A percentile compares a stretch with the other conserved stretches of the same genome.
Conservation (phyloP, 2,888 invertebrate genomes). For the Mesoligia furuncula region DNA sequence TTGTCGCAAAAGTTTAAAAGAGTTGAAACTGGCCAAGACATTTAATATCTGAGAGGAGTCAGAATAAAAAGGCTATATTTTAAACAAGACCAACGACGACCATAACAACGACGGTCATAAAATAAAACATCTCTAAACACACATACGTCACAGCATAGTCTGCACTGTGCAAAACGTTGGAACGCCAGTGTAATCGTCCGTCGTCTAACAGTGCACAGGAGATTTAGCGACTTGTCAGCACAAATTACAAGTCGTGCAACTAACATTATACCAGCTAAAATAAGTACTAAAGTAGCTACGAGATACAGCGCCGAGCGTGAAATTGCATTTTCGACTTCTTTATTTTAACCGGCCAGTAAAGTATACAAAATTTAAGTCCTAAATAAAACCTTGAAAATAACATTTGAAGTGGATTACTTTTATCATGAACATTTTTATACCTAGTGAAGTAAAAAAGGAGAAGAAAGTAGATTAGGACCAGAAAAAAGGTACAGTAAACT, state of each 20-base stretch:
- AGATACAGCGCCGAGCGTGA: conserved; percentile 46
- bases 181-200: conserved; percentile 48
- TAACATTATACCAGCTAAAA: conserved; percentile 61
- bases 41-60: neutral
- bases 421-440: conserved; percentile 12
- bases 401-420: conserved; percentile 10
- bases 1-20: neutral
- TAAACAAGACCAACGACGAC: conserved; percentile 25
- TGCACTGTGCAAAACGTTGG: conserved; percentile 35
- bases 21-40: neutral
- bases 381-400: conserved; percentile 19
- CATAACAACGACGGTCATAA: conserved; percentile 60
- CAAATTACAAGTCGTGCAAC: conserved; percentile 64
- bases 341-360: conserved; percentile 38
- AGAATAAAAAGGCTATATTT: conserved; percentile 20
- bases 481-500: conserved; percentile 29
- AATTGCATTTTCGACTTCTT: conserved; percentile 57
- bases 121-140: conserved; percentile 66
- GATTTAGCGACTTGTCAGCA: conserved; percentile 62
- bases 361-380: conserved; percentile 26
- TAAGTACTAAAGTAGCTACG: conserved; percentile 57
- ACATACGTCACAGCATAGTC: conserved; percentile 53
- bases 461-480: conserved; percentile 29
- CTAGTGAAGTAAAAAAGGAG: conserved; percentile 18
- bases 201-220: conserved; percentile 53